Conservation (phyloP, 2,888 invertebrate genomes). For the Lissocephala sabroskyi region DNA sequence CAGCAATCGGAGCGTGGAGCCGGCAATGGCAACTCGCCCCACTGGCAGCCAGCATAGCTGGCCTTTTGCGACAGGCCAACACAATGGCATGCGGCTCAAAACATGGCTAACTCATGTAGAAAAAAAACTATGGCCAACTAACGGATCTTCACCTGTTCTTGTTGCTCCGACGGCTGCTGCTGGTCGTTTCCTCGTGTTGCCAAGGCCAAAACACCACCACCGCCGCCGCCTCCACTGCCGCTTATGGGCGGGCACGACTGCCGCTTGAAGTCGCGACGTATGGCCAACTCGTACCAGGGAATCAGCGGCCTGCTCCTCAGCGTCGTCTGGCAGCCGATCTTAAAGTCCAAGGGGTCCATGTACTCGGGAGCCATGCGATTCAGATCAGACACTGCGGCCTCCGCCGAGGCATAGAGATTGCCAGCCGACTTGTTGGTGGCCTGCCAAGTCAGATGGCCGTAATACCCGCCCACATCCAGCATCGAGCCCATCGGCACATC, state of each 20-base stretch:
- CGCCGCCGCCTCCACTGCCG: constrained; percentile 38
- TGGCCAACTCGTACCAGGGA: constrained; percentile 92
- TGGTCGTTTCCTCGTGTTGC: too few species aligned
- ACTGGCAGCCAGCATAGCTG: not conserved
- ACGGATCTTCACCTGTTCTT: constrained; percentile 62
- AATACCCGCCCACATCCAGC: constrained; percentile 54
- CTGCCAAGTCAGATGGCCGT: constrained; percentile 13
- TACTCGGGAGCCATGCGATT: constrained; percentile 69
- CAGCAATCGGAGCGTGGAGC: not conserved
- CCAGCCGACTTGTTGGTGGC: constrained; percentile 64
- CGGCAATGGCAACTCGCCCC: too few species aligned
- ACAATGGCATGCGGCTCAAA: not conserved
- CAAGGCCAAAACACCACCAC: constrained; percentile 73
- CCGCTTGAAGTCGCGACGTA: constrained; percentile 80
- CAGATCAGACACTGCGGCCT: constrained; percentile 58
- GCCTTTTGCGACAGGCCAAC: constrained; percentile 21
- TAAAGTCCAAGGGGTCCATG: constrained; percentile 76
- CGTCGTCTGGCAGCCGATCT: constrained; percentile 80
- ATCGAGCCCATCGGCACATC: constrained; percentile 64
- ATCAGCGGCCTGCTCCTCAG: constrained; percentile 80
- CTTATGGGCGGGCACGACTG: constrained; percentile 85
- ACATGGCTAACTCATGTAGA: not conserved
- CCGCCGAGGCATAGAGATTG: constrained; percentile 67
- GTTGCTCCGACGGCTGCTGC: too few species aligned
- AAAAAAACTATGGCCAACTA: constrained; percentile 1